phyloP scores from a whole-genome alignment of 2,888 invertebrate species.

The Diplolepis rosae region DNA sequence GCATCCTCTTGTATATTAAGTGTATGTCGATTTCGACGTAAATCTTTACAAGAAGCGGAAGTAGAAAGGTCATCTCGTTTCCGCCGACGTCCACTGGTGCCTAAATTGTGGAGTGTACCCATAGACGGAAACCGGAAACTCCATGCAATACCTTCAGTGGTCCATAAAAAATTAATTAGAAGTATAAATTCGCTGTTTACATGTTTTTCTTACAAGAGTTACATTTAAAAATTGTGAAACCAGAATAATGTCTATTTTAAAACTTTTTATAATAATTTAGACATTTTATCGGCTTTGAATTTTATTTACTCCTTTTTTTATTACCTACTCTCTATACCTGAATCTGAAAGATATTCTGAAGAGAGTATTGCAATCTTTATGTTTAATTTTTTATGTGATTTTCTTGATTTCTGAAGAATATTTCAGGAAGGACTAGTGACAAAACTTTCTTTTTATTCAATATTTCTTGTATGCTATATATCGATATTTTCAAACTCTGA shows the following conservation, averaged over 20 bases:
- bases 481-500: neutral
- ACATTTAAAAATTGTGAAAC: no score
- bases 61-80: conserved; percentile 53
- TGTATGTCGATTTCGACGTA: conserved; percentile 61
- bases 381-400: neutral
- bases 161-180: conserved; percentile 15
- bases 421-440: neutral
- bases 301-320: no score
- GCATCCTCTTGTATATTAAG: conserved; percentile 63
- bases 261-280: no score
- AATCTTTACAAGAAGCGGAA: conserved; percentile 58
- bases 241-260: no score
- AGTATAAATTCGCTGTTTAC: no score
- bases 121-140: conserved; percentile 68
- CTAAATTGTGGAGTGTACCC: conserved; percentile 62
- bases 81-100: conserved; percentile 60
- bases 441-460: conserved; percentile 1
- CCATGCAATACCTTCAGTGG: conserved; percentile 64
- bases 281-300: no score
- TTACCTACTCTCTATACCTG: no score
- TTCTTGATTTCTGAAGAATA: neutral
- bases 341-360: no score
- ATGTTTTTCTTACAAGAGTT: no score
- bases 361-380: neutral
- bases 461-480: neutral